A percentile compares a stretch with the other conserved stretches of the same genome.
phyloP scores from a whole-genome alignment of 2,113 vertebrate species.

The Odocoileus hemionus region DNA sequence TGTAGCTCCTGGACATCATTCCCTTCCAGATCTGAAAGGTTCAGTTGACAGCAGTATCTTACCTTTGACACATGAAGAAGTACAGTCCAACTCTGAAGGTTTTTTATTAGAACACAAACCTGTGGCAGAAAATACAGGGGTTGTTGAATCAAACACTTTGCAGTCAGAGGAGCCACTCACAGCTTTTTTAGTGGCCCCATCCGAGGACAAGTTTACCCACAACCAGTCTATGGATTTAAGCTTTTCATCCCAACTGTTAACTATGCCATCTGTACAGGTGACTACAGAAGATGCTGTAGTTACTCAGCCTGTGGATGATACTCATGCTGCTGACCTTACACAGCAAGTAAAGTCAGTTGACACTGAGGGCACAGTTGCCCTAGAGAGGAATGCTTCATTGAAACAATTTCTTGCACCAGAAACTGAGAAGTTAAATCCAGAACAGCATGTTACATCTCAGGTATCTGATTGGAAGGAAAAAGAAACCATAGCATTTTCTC shows the following conservation, averaged over 20 bases:
- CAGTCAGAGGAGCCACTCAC: neutral
- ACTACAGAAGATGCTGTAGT: neutral
- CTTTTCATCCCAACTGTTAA: neutral
- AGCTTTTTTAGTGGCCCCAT: neutral
- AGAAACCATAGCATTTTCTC: conserved; percentile 37
- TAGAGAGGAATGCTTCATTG: neutral
- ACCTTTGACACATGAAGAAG: conserved; percentile 83
- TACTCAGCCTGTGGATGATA: neutral
- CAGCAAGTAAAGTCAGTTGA: neutral
- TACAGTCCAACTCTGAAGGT: conserved; percentile 62
- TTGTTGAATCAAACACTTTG: neutral
- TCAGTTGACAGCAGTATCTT: conserved; percentile 78
- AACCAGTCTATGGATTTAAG: neutral
- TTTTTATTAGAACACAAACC: neutral
- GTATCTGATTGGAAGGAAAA: conserved; percentile 35
- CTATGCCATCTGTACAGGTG: neutral
- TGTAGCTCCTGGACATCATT: conserved; percentile 6
- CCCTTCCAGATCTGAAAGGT: conserved; percentile 78
- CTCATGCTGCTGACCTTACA: neutral
- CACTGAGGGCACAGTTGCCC: neutral
- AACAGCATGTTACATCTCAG: neutral
- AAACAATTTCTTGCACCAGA: conserved; percentile 41
- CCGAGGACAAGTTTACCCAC: neutral
- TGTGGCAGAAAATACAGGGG: conserved; percentile 1
- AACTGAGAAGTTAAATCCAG: conserved; percentile 23